These are phyloP conservation scores for Miltochrista miniata DNA, from an alignment of 2,888 invertebrate genomes.

Conservation along the genomic window DNA sequence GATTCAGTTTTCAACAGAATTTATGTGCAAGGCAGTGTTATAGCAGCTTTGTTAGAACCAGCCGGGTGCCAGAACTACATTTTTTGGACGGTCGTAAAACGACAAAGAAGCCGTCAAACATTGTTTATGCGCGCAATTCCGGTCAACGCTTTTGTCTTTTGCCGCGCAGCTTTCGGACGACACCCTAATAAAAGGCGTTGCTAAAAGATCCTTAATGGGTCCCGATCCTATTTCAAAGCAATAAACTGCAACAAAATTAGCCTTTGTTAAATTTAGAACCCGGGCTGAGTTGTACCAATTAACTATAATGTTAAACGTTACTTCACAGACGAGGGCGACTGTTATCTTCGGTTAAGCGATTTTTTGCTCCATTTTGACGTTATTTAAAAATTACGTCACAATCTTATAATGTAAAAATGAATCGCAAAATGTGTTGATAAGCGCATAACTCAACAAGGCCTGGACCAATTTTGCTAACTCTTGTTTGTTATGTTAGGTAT, in stretches of 20 bases:
- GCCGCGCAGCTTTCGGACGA: conserved; percentile 78
- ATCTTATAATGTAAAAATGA: too few species aligned
- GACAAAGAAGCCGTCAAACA: conserved; percentile 76
- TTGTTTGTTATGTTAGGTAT: too few species aligned
- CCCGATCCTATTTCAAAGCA: conserved; percentile 79
- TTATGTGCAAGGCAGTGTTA: conserved; percentile 20
- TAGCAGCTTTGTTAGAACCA: conserved; percentile 21
- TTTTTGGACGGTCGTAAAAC: conserved; percentile 57
- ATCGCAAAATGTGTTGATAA: too few species aligned
- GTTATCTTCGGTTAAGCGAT: too few species aligned
- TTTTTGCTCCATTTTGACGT: too few species aligned
- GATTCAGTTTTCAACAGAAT: conserved; percentile 9
- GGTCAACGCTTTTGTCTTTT: conserved; percentile 75
- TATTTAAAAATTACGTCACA: too few species aligned
- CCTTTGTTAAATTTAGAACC: conserved; percentile 71
- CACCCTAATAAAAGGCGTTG: conserved; percentile 82
- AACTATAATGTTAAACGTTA: too few species aligned
- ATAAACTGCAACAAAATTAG: conserved; percentile 83
- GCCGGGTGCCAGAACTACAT: conserved; percentile 29
- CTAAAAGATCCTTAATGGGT: conserved; percentile 78
- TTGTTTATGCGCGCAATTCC: conserved; percentile 79
- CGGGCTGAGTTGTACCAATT: too few species aligned
- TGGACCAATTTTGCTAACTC: too few species aligned
- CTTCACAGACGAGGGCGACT: too few species aligned
- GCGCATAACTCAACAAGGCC: too few species aligned